Conservation (phyloP, 2,797 vertebrate species). For the Spinus pinus region DNA sequence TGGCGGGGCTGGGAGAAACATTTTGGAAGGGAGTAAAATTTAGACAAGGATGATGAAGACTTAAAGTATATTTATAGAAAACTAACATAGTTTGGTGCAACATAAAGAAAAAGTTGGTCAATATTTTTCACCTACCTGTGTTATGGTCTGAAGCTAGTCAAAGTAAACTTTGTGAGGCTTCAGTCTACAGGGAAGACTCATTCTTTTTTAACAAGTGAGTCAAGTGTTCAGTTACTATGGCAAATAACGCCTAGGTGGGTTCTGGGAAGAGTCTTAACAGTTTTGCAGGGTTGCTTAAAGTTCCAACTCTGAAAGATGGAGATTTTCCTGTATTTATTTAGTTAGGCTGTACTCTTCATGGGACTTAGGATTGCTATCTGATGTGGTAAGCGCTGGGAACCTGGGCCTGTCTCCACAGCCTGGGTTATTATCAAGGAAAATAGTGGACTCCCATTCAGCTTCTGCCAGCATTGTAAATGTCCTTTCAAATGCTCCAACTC, state of each 20-base stretch:
- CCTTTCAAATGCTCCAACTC: not conserved
- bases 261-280: not conserved
- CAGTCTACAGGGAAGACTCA: not conserved
- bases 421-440: not conserved
- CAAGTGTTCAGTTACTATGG: not conserved
- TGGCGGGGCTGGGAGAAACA: not conserved
- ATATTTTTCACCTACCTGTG: not conserved
- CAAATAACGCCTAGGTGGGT: not conserved
- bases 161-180: not conserved
- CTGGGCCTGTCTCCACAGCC: not conserved
- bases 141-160: not conserved
- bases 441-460: not conserved
- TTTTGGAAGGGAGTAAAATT: not conserved
- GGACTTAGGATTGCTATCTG: rapidly evolving
- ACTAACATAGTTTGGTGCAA: not conserved
- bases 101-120: not conserved
- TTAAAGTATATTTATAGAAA: not conserved
- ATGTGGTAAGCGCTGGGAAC: not conserved
- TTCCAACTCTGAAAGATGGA: not conserved
- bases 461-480: not conserved
- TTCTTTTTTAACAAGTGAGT: not conserved
- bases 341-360: not conserved
- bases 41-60: not conserved
- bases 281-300: not conserved
- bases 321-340: not conserved